Conservation (phyloP, 2,113 vertebrate species). For the Bolborhynchus lineola region DNA sequence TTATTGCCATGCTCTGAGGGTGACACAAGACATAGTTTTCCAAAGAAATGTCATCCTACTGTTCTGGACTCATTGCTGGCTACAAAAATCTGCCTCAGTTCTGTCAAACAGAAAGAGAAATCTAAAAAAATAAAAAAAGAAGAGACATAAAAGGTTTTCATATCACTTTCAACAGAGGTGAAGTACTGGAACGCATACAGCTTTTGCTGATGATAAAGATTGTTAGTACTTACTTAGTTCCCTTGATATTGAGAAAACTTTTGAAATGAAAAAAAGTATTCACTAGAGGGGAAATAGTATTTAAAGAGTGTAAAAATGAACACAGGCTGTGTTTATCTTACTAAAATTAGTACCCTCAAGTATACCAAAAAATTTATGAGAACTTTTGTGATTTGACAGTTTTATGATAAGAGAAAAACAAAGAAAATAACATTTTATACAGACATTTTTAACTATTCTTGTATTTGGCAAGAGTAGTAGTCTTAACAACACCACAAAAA, state of each 20-base stretch:
- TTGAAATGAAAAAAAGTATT: slow-evolving; percentile 15
- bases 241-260: neutral
- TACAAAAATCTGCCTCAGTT: neutral
- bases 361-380: neutral
- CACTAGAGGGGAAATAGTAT: neutral
- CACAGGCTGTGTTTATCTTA: neutral
- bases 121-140: neutral
- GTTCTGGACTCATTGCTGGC: neutral
- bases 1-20: neutral
- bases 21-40: neutral
- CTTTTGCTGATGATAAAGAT: neutral
- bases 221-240: neutral
- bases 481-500: neutral
- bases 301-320: slow-evolving; percentile 4
- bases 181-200: neutral
- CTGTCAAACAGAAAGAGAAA: neutral
- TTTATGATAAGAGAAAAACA: neutral
- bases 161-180: neutral
- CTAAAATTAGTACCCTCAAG: neutral
- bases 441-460: neutral
- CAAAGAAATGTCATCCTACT: neutral
- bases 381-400: neutral
- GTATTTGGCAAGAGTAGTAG: neutral
- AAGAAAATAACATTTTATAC: neutral
- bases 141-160: neutral